A percentile compares a stretch with the other conserved stretches of the same genome.
phyloP scores from a whole-genome alignment of 2,113 vertebrate genomes.

The Gymnocephalus cernua region DNA sequence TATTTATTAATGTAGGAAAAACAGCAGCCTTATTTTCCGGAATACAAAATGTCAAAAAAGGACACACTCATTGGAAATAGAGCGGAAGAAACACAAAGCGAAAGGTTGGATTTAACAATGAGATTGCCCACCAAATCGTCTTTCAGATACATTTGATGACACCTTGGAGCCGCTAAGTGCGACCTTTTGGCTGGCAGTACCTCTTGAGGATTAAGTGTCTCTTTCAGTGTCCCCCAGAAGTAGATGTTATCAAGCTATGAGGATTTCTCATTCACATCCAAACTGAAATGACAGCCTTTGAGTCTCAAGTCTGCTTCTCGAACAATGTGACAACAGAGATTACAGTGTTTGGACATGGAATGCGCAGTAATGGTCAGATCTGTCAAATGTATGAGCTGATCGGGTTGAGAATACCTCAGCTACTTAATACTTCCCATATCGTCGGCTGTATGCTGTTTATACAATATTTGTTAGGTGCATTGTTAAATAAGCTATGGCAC shows the following conservation, averaged over 20 bases:
- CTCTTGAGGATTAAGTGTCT: constrained; percentile 17
- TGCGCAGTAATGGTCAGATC: background rate
- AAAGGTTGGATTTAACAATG: constrained; percentile 12
- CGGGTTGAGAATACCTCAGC: background rate
- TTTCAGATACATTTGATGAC: constrained; percentile 33
- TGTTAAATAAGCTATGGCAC: constrained; percentile 11
- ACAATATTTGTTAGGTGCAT: background rate
- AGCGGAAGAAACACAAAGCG: background rate
- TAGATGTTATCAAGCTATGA: background rate
- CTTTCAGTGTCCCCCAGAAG: background rate
- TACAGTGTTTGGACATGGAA: background rate
- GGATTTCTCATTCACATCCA: background rate
- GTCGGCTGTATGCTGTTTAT: background rate
- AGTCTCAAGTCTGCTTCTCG: background rate
- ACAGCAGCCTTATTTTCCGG: constrained; percentile 32
- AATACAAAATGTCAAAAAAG: constrained; percentile 47
- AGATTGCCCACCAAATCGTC: constrained; percentile 16
- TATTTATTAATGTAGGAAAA: constrained; percentile 50
- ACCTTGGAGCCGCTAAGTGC: background rate
- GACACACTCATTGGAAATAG: constrained; percentile 67
- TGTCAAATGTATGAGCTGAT: background rate
- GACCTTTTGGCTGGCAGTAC: constrained; percentile 10
- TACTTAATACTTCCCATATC: background rate
- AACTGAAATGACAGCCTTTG: constrained; percentile 4
- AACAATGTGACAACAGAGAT: background rate